Conservation (phyloP, 2,113 vertebrate genomes). For the Podarcis cretensis region DNA sequence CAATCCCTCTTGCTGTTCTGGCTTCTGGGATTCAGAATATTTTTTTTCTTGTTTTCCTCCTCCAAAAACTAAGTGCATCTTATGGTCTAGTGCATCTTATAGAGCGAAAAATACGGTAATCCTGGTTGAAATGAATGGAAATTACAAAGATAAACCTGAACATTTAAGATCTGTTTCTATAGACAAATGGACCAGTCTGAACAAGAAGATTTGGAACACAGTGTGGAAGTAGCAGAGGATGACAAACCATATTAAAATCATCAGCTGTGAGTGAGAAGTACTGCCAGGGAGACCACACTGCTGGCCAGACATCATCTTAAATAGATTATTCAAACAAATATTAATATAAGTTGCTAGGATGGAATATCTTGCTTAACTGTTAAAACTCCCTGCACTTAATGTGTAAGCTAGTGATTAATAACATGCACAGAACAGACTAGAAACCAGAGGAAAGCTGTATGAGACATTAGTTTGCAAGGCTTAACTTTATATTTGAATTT, state of each 20-base stretch:
- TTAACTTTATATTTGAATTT: constrained; percentile 22
- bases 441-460: constrained; percentile 45
- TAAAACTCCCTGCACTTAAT: constrained; percentile 61
- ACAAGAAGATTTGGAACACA: constrained; percentile 8
- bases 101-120: not conserved
- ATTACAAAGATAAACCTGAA: not conserved
- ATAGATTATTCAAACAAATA: constrained; percentile 75
- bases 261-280: constrained; percentile 46
- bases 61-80: no score
- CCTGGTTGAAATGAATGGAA: not conserved
- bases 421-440: constrained; percentile 62
- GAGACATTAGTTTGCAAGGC: constrained; percentile 26
- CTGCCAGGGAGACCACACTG: constrained; percentile 71
- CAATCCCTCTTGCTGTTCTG: no score
- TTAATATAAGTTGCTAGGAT: constrained; percentile 74
- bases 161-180: constrained; percentile 14
- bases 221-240: constrained; percentile 48
- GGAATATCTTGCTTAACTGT: constrained; percentile 72
- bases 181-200: constrained; percentile 25
- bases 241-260: constrained; percentile 59
- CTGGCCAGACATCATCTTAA: constrained; percentile 72
- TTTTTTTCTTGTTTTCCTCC: no score
- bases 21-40: no score
- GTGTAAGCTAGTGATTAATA: constrained; percentile 65
- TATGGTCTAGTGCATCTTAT: no score